These are phyloP conservation scores for Pyrochroa serraticornis DNA, from an alignment of 2,888 invertebrate species.

Conservation along the genomic window DNA sequence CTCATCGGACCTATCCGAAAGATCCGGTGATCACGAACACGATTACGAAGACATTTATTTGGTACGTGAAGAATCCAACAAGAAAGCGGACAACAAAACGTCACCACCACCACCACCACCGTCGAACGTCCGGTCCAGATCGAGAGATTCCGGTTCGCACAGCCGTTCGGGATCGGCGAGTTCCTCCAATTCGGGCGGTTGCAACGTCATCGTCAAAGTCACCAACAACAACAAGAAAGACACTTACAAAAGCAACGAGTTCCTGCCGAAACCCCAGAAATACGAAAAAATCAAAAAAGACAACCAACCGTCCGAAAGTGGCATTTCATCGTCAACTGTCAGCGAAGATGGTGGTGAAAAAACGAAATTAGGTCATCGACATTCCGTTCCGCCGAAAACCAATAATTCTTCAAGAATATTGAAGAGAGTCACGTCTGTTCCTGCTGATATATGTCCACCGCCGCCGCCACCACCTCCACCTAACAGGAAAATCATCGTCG, in stretches of 20 bases:
- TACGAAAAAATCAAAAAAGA: conserved; percentile 48
- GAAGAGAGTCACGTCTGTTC: conserved; percentile 66
- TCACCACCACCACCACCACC: conserved; percentile 19
- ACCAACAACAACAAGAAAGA: conserved; percentile 36
- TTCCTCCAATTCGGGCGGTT: conserved; percentile 55
- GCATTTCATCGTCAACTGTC: conserved; percentile 55
- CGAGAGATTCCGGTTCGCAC: conserved; percentile 73
- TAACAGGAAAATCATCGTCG: conserved; percentile 19
- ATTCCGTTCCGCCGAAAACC: conserved; percentile 51
- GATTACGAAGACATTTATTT: conserved; percentile 85
- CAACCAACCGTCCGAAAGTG: no score
- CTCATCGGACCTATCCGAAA: conserved; percentile 62
- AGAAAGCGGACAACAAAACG: conserved; percentile 17
- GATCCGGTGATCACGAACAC: conserved; percentile 64
- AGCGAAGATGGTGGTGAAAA: conserved; percentile 53
- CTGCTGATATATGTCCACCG: conserved; percentile 60
- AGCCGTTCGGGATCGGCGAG: conserved; percentile 67
- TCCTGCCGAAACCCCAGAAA: conserved; percentile 53
- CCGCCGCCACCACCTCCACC: conserved; percentile 75
- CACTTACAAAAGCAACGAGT: conserved; percentile 50
- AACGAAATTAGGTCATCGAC: conserved; percentile 50
- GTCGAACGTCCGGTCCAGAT: conserved; percentile 44
- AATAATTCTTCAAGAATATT: conserved; percentile 43
- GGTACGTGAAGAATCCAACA: conserved; percentile 64
- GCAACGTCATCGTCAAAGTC: conserved; percentile 55